Conservation (phyloP, 2,888 invertebrate species). For the Stramonita haemastoma region DNA sequence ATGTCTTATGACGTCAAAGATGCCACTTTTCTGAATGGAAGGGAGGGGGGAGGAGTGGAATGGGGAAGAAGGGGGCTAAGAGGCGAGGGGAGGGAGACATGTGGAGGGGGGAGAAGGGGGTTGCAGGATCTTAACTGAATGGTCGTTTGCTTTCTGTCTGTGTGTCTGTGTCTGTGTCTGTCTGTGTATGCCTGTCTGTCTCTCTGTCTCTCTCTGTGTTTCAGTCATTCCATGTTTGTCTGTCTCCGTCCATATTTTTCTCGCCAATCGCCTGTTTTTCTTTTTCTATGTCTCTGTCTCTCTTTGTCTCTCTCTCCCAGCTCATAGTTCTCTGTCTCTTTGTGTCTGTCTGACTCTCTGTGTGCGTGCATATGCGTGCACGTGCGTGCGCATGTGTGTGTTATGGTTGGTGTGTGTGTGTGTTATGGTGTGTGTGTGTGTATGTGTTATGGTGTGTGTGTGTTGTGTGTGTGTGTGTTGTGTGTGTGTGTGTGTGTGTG, state of each 20-base stretch:
- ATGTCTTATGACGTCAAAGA: constrained; percentile 21
- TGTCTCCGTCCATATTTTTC: background rate
- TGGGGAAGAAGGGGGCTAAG: background rate
- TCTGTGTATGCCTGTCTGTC: too few species aligned
- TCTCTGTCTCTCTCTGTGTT: too few species aligned
- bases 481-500: constrained; percentile 21
- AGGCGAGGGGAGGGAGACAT: background rate
- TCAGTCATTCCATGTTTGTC: too few species aligned
- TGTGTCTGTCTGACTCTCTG: background rate
- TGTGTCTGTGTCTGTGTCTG: too few species aligned
- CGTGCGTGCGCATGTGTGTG: too few species aligned
- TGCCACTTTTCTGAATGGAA: background rate
- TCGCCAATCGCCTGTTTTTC: background rate
- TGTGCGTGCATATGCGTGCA: background rate
- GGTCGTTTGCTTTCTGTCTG: background rate
- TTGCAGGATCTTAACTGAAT: background rate
- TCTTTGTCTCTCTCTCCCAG: background rate
- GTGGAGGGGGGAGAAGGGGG: background rate
- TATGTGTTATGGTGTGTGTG: background rate
- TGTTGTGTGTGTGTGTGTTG: constrained; percentile 13
- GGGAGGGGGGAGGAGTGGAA: background rate
- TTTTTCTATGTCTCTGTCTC: background rate
- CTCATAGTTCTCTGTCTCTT: background rate
- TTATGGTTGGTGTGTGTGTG: too few species aligned
- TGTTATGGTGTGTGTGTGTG: too few species aligned